Evolutionary conservation across 2,797 vertebrate species (phyloP).

Genomic region (Acipenser ruthenus): DNA sequence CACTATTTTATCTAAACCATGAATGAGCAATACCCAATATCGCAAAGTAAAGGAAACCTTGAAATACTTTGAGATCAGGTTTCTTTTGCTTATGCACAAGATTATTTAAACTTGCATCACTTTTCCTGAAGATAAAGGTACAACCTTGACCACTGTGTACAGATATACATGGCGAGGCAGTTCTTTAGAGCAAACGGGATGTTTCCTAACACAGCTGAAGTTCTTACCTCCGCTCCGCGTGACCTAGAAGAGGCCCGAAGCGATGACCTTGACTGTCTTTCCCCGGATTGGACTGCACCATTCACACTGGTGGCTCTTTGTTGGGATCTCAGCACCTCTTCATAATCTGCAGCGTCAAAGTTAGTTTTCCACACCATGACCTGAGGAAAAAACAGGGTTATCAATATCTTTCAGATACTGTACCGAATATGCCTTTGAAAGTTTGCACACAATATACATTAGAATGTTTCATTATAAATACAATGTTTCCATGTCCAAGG

Average conservation of each 20-base stretch:
- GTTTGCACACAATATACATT: neutral
- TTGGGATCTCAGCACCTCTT: slow-evolving; percentile 46
- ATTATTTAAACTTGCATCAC: too few species aligned
- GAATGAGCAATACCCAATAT: too few species aligned
- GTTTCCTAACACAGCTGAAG: slow-evolving; percentile 3
- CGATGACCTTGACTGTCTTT: slow-evolving; percentile 13
- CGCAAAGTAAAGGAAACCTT: too few species aligned
- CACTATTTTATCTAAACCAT: too few species aligned
- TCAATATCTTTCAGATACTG: neutral
- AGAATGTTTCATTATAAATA: too few species aligned
- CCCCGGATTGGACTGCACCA: slow-evolving; percentile 16
- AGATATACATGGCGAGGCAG: too few species aligned
- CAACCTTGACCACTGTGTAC: too few species aligned
- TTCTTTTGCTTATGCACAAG: too few species aligned
- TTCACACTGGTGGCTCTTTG: slow-evolving; percentile 30
- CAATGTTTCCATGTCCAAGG: too few species aligned
- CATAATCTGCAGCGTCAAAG: slow-evolving; percentile 59
- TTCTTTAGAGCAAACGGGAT: slow-evolving; percentile 19
- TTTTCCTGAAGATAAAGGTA: too few species aligned
- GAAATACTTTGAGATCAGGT: too few species aligned
- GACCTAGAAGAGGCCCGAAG: neutral
- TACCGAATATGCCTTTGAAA: neutral
- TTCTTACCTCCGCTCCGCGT: slow-evolving; percentile 21
- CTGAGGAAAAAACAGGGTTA: slow-evolving; percentile 44
- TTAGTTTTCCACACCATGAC: slow-evolving; percentile 96